phyloP scores from a whole-genome alignment of 2,888 invertebrate genomes.

The Agrotis ipsilon region DNA sequence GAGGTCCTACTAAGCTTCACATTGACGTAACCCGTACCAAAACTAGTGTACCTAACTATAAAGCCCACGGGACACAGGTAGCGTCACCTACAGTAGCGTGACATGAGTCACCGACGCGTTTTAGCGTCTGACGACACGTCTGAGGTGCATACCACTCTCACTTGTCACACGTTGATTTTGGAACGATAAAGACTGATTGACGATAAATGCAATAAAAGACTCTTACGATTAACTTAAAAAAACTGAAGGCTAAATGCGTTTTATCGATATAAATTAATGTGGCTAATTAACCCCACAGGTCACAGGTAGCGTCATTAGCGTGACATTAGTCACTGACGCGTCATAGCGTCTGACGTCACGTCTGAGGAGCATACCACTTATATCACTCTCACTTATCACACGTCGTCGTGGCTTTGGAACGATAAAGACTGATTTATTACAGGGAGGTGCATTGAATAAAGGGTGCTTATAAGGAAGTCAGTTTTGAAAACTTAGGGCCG shows the following conservation, averaged over 20 bases:
- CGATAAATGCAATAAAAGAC: no score
- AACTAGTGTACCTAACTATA: slow-evolving; percentile 47
- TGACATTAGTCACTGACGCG: slow-evolving; percentile 40
- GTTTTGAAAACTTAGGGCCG: no score
- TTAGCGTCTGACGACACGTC: slow-evolving; percentile 30
- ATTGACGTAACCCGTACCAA: not conserved
- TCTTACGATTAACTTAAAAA: no score
- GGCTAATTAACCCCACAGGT: slow-evolving; percentile 38
- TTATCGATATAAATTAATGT: slow-evolving; percentile 11
- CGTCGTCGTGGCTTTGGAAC: no score
- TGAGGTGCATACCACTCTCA: slow-evolving; percentile 1
- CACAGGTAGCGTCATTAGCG: slow-evolving; percentile 35
- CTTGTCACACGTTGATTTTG: not conserved
- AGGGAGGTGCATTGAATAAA: not conserved
- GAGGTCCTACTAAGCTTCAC: no score
- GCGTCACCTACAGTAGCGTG: slow-evolving; percentile 6
- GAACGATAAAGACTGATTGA: not conserved
- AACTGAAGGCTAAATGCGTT: no score
- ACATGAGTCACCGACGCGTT: slow-evolving; percentile 41
- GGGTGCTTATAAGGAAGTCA: no score
- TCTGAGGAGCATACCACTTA: not conserved
- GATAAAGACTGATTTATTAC: slow-evolving; percentile 1
- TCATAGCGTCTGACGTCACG: slow-evolving; percentile 35
- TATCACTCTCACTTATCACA: slow-evolving; percentile 15
- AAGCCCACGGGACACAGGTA: slow-evolving; percentile 37